A percentile compares a stretch with the other conserved stretches of the same genome.
These are phyloP conservation scores for Muraenolepis orangiensis DNA, from an alignment of 2,797 vertebrate genomes.

Conservation along the genomic window DNA sequence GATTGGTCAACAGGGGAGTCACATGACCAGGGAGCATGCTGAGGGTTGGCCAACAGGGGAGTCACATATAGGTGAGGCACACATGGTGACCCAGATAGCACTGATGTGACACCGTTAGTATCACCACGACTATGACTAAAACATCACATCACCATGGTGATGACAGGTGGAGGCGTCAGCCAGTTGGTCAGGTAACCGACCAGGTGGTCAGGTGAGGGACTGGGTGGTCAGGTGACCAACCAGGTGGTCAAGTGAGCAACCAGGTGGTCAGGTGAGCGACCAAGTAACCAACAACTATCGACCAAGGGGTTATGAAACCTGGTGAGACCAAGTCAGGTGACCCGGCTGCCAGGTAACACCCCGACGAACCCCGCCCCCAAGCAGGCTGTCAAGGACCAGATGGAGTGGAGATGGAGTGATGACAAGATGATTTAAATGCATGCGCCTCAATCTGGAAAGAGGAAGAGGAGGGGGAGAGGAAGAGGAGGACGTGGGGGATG, in stretches of 20 bases:
- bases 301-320: too few species aligned
- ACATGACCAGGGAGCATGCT: not conserved
- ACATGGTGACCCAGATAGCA: not conserved
- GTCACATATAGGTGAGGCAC: not conserved
- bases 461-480: too few species aligned
- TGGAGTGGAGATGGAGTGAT: not conserved
- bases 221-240: slow-evolving; percentile 49
- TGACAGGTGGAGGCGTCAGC: slow-evolving; percentile 39
- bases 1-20: too few species aligned
- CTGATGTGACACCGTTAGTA: not conserved
- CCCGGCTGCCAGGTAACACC: not conserved
- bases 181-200: slow-evolving; percentile 59
- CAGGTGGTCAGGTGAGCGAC: slow-evolving; percentile 46
- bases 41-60: not conserved
- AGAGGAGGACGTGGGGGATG: too few species aligned
- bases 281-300: slow-evolving; percentile 17
- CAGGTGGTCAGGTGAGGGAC: slow-evolving; percentile 46
- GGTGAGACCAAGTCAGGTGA: not conserved
- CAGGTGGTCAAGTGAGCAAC: slow-evolving; percentile 59
- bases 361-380: not conserved
- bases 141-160: not conserved
- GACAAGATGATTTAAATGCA: not conserved
- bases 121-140: not conserved
- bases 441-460: not conserved
- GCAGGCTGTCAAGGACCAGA: not conserved